A percentile compares a stretch with the other conserved stretches of the same genome.
Evolutionary conservation across 1,140 invertebrate species (phyloP).

Genomic region (Myzus persicae): DNA sequence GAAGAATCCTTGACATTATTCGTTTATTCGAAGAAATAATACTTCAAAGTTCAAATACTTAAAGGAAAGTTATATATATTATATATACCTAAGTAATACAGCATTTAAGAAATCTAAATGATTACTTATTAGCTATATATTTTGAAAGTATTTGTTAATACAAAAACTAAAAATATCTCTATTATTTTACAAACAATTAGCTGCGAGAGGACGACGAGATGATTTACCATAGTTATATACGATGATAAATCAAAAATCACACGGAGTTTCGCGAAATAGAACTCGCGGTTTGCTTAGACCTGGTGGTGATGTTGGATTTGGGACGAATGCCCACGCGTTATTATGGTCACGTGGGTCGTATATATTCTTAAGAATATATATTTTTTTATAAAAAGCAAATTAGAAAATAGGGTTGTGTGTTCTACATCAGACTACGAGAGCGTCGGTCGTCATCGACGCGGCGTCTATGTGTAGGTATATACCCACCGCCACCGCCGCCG

Average conservation of each 20-base stretch:
- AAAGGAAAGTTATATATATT: too few relatives aligned
- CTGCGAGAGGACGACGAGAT: not conserved
- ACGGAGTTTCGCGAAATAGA: not conserved
- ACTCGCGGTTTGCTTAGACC: not conserved
- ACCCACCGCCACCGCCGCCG: not conserved
- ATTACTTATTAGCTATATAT: not conserved
- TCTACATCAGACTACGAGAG: not conserved
- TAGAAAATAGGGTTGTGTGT: not conserved
- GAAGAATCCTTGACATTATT: not conserved
- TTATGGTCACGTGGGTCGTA: not conserved
- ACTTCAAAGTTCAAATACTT: too few relatives aligned
- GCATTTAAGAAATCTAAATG: not conserved
- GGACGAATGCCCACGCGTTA: not conserved
- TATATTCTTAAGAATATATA: not conserved
- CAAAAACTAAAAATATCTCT: too few relatives aligned
- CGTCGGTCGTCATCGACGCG: not conserved
- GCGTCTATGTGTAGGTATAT: not conserved
- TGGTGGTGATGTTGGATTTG: not conserved
- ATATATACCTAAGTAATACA: not conserved
- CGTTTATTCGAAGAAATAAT: too few relatives aligned
- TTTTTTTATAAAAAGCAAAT: not conserved
- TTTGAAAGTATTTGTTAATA: too few relatives aligned
- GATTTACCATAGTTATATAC: not conserved
- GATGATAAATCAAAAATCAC: not conserved
- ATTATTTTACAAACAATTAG: too few relatives aligned